A percentile compares a stretch with the other conserved stretches of the same genome.
Conservation (phyloP, 2,113 vertebrate genomes). For the Zootoca vivipara region DNA sequence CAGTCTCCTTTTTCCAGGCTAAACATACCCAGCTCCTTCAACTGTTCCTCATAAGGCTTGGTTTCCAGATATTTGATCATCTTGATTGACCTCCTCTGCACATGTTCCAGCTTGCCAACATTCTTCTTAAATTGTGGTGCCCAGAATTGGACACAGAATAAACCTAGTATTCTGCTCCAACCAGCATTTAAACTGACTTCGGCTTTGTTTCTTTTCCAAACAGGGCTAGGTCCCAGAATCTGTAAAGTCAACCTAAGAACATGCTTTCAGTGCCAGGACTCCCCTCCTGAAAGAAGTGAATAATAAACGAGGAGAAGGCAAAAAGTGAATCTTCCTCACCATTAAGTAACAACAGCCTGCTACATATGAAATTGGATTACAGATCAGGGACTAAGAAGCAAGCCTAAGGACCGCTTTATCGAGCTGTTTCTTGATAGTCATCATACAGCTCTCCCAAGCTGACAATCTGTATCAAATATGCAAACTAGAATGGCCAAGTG, state of each 20-base stretch:
- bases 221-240: background rate
- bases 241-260: background rate
- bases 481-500: background rate
- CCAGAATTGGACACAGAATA: too few species aligned
- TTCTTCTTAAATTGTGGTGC: too few species aligned
- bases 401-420: background rate
- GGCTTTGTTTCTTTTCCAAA: background rate
- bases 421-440: background rate
- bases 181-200: background rate
- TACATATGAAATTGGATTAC: background rate
- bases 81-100: too few species aligned
- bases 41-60: too few species aligned
- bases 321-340: background rate
- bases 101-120: too few species aligned
- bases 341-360: background rate
- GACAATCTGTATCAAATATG: background rate
- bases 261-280: background rate
- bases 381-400: background rate
- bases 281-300: background rate
- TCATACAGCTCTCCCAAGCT: background rate
- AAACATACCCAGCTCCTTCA: too few species aligned
- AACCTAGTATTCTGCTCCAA: background rate
- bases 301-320: background rate
- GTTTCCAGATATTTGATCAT: too few species aligned
- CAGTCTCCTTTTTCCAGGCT: too few species aligned